Percentiles rank a stretch among this genome's conserved stretches.
phyloP scores from a whole-genome alignment of 2,888 invertebrate genomes.

The Dorcus hopei region DNA sequence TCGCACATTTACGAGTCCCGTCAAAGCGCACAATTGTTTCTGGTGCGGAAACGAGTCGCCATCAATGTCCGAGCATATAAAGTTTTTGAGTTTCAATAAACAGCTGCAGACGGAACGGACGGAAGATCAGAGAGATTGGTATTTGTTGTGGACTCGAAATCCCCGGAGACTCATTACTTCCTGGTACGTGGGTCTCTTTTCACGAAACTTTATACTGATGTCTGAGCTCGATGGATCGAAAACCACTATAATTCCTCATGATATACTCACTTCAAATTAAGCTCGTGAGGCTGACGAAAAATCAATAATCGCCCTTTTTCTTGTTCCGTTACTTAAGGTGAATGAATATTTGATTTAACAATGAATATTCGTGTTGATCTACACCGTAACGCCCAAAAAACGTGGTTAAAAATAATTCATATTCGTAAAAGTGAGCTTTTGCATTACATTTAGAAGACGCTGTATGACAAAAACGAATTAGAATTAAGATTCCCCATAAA shows the following conservation, averaged over 20 bases:
- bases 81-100: conserved; percentile 14
- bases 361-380: no score
- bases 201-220: conserved; percentile 25
- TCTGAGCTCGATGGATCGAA: conserved; percentile 26
- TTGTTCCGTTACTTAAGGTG: no score
- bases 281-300: conserved; percentile 8
- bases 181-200: conserved; percentile 23
- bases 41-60: no score
- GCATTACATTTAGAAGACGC: no score
- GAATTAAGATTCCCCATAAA: no score
- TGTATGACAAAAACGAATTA: no score
- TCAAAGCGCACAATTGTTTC: no score
- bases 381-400: no score
- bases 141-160: conserved; percentile 27
- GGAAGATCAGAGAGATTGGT: conserved; percentile 13
- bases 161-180: conserved; percentile 29
- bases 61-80: background rate
- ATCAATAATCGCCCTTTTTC: conserved; percentile 7
- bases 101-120: conserved; percentile 13
- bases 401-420: no score
- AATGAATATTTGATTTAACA: no score
- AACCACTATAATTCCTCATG: conserved; percentile 23
- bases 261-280: conserved; percentile 32
- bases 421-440: no score
- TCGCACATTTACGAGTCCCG: no score